Evolutionary conservation across 1,140 invertebrate species (phyloP).

Genomic region (Halesus radiatus): DNA sequence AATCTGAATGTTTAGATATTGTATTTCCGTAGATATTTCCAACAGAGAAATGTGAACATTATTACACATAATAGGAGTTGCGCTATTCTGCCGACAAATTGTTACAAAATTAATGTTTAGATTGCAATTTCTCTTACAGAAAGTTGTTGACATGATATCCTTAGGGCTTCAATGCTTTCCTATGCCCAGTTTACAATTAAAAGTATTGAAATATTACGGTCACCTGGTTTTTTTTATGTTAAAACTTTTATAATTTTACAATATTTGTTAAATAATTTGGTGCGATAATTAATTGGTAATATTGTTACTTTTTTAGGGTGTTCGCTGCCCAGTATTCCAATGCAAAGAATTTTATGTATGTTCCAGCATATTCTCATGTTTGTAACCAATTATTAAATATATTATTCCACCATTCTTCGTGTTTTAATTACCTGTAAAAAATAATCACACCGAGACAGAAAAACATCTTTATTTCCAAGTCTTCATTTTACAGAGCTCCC

Average conservation of each 20-base stretch:
- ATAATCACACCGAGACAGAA: too few species aligned
- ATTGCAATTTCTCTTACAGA: slow-evolving; percentile 47
- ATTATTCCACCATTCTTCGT: slow-evolving; percentile 41
- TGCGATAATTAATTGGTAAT: slow-evolving; percentile 29
- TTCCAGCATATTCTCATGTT: slow-evolving; percentile 49
- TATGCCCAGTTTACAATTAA: slow-evolving; percentile 32
- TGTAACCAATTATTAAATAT: slow-evolving; percentile 50
- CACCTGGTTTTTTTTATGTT: slow-evolving; percentile 46
- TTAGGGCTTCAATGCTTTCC: slow-evolving; percentile 44
- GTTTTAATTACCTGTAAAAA: background rate
- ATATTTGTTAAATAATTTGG: slow-evolving; percentile 49
- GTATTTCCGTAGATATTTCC: slow-evolving; percentile 37
- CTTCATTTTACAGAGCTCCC: slow-evolving; percentile 33
- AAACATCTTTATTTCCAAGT: too few species aligned
- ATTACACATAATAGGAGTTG: slow-evolving; percentile 17
- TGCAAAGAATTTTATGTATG: slow-evolving; percentile 47
- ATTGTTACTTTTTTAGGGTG: slow-evolving; percentile 42
- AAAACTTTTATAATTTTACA: slow-evolving; percentile 49
- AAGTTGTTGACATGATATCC: slow-evolving; percentile 37
- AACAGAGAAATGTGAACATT: slow-evolving; percentile 37
- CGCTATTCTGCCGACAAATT: slow-evolving; percentile 41
- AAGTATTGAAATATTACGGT: slow-evolving; percentile 45
- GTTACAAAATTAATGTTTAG: slow-evolving; percentile 43
- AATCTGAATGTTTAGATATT: slow-evolving; percentile 26
- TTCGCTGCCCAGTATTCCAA: slow-evolving; percentile 41